Evolutionary conservation across 2,888 invertebrate species (phyloP), one percentile per base, ranked within the genome.

Genomic region (Lumbricus terrestris): DNA sequence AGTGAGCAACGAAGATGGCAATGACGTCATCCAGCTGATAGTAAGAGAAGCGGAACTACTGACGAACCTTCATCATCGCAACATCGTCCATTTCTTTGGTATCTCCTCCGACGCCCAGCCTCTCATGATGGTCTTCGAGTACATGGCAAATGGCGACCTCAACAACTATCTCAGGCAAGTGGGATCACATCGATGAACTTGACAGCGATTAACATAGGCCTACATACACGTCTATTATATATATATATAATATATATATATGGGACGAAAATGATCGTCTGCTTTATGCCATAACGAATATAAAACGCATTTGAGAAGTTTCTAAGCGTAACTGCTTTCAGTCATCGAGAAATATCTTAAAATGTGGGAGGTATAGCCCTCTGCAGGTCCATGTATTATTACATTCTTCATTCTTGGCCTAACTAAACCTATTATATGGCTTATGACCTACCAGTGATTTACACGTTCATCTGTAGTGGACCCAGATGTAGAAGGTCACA

Each of bases 41-140:
- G 94, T 95, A 90, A 92, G 95, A n/a, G 95, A 95, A 92, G 95
- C 95, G 1, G 95, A 95, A 91, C 91, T 95, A 69, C 92, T 95
- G 54, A 93, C 94, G 8, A 93, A 93, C 29, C 91, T 95, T 42
- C 93, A 93, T 40, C 94, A 95, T 92, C 92, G 92, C 37, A 94
- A 95, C 90, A 94, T 95, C 89, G 94, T 95, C 34, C 93, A 93
- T 6, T 94, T 95, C 91, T 93, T 94, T 91, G 95, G 95, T 0
- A 93, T 95, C 8, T 94, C 93, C 88, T 92, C 93, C 0, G 94
- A 94, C 85, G 92, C 92, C 20, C 93, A 94, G 47, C 92, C 92
- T 16, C 93, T 92, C 90, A 94, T 94, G 94, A 94, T 95, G 94
- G 92, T 95, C 83, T 94, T 95, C 92, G 95, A 95, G 92, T 94